Conservation (phyloP, 1,140 invertebrate species). For the Lepidurus couesii region DNA sequence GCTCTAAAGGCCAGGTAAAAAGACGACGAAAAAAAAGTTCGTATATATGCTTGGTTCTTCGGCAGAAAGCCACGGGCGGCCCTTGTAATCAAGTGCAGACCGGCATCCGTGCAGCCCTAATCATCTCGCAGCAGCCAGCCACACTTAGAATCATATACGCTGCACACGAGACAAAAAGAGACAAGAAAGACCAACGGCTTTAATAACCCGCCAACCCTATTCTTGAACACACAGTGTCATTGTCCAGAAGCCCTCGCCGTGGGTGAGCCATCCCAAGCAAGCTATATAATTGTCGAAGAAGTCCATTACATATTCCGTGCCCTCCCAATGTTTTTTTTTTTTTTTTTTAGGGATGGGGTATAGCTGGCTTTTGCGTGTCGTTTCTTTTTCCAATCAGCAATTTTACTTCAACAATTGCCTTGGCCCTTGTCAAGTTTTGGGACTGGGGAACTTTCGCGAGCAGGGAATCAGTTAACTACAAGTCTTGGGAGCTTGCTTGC, state of each 20-base stretch:
- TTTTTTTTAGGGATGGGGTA: not conserved
- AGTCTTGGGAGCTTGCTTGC: no score
- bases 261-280: not conserved
- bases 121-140: conserved; percentile 15
- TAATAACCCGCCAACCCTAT: conserved; percentile 3
- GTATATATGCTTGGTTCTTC: not conserved
- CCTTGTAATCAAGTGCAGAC: conserved; percentile 21
- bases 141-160: conserved; percentile 11
- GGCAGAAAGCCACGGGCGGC: conserved; percentile 8
- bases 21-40: not conserved
- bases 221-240: conserved; percentile 14
- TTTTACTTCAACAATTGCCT: not conserved
- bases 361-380: not conserved
- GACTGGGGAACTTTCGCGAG: no score
- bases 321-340: not conserved
- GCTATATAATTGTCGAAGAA: not conserved
- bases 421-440: not conserved
- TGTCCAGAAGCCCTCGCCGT: conserved; percentile 5
- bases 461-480: no score
- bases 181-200: conserved; percentile 7
- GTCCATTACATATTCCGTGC: not conserved
- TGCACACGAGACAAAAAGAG: conserved; percentile 15
- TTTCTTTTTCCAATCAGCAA: not conserved
- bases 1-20: not conserved
- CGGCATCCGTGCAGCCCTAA: conserved; percentile 17